Conservation (phyloP, 2,888 invertebrate genomes). For the Bembecia ichneumoniformis region DNA sequence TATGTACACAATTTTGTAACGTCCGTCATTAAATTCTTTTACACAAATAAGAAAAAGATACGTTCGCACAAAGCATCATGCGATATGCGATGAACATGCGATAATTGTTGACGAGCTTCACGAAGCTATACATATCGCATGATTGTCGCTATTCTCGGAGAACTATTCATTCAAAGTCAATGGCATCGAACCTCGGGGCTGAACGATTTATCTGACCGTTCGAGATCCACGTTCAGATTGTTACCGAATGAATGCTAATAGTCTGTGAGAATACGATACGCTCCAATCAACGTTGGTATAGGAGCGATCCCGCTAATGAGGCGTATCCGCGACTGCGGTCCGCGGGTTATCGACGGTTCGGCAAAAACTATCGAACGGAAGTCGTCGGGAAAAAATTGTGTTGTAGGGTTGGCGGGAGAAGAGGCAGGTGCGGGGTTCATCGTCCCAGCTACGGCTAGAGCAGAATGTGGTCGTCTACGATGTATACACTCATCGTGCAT, state of each 20-base stretch:
- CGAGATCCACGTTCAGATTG: slow-evolving; percentile 21
- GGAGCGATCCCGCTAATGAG: slow-evolving; percentile 58
- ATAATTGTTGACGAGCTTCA: background rate
- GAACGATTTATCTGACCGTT: slow-evolving; percentile 24
- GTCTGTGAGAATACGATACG: slow-evolving; percentile 29
- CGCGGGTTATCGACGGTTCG: slow-evolving; percentile 58
- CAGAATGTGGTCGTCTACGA: slow-evolving; percentile 3
- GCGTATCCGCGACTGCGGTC: slow-evolving; percentile 52
- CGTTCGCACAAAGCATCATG: too few species aligned
- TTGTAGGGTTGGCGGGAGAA: slow-evolving; percentile 45
- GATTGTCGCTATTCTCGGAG: slow-evolving; percentile 12
- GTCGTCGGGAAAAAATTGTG: slow-evolving; percentile 56
- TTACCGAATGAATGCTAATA: background rate
- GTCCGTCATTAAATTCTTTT: background rate
- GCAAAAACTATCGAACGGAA: slow-evolving; percentile 64
- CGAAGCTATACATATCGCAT: slow-evolving; percentile 2
- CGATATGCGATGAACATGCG: background rate
- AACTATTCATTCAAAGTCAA: slow-evolving; percentile 31
- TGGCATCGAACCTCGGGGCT: slow-evolving; percentile 24
- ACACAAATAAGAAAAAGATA: too few species aligned
- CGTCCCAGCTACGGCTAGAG: slow-evolving; percentile 29
- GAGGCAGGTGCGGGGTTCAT: slow-evolving; percentile 63
- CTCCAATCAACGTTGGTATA: slow-evolving; percentile 33
- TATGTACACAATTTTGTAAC: background rate
- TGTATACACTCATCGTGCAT: background rate